These are phyloP conservation scores for Numida meleagris DNA, from an alignment of 2,113 vertebrate species.

Conservation along the genomic window DNA sequence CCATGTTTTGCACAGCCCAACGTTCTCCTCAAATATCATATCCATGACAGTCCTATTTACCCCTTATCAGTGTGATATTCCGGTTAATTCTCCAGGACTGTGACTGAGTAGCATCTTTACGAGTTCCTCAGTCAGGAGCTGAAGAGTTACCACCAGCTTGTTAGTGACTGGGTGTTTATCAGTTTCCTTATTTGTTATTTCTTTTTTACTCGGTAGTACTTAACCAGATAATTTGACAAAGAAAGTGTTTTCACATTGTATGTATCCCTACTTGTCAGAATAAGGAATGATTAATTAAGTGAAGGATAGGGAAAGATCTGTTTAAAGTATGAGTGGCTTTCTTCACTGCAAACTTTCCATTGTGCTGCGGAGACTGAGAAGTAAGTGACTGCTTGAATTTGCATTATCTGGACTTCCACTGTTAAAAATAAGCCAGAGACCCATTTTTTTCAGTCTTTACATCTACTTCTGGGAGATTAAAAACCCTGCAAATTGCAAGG, in stretches of 20 bases:
- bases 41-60: background rate
- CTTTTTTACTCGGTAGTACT: background rate
- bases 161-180: background rate
- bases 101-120: background rate
- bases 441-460: background rate
- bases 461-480: background rate
- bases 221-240: background rate
- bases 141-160: background rate
- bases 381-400: background rate
- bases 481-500: background rate
- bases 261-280: rapidly evolving
- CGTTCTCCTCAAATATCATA: background rate
- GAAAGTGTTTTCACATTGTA: background rate
- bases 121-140: background rate
- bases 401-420: background rate
- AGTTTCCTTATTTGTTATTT: background rate
- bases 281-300: background rate
- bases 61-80: background rate
- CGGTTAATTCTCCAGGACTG: background rate
- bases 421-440: background rate
- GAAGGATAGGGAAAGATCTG: background rate
- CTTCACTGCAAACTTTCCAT: background rate
- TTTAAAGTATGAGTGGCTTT: background rate
- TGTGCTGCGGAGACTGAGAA: background rate
- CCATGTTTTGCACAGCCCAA: background rate